Evolutionary conservation across 2,888 invertebrate genomes (phyloP).

Genomic region (Pristionchus arcanus): DNA sequence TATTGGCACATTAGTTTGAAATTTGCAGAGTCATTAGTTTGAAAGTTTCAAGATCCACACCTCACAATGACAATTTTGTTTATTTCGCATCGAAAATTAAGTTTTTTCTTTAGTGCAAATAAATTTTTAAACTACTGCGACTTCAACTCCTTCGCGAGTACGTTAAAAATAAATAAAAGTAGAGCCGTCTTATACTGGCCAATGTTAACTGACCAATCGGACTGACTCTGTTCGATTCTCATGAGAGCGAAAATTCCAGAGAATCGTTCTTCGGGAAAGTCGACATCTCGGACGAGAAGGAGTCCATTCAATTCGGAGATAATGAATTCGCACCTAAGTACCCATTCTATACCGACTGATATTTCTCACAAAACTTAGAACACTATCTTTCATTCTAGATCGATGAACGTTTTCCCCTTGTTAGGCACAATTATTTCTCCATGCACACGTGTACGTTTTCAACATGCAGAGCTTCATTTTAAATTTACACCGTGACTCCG

Average conservation of each 20-base stretch:
- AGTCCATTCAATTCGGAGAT: constrained; percentile 75
- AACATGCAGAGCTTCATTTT: background rate
- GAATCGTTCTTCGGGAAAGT: constrained; percentile 76
- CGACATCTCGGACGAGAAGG: constrained; percentile 78
- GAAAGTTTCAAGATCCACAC: too few relatives aligned
- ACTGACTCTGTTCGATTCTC: too few relatives aligned
- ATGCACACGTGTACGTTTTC: background rate
- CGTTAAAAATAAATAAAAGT: too few relatives aligned
- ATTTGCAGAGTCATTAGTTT: too few relatives aligned
- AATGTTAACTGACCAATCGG: too few relatives aligned
- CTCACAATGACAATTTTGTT: too few relatives aligned
- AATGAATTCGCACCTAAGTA: constrained; percentile 77
- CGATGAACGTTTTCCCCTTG: background rate
- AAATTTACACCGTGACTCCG: background rate
- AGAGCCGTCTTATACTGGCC: too few relatives aligned
- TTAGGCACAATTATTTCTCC: background rate
- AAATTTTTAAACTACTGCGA: too few relatives aligned
- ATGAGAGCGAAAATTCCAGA: constrained; percentile 62
- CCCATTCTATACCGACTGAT: constrained; percentile 76
- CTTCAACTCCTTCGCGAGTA: too few relatives aligned
- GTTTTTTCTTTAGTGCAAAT: too few relatives aligned
- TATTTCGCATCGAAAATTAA: too few relatives aligned
- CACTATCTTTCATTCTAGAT: background rate
- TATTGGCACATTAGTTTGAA: too few relatives aligned
- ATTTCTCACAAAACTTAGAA: background rate